phyloP scores from a whole-genome alignment of 2,113 vertebrate species.

The Mixornis gularis region DNA sequence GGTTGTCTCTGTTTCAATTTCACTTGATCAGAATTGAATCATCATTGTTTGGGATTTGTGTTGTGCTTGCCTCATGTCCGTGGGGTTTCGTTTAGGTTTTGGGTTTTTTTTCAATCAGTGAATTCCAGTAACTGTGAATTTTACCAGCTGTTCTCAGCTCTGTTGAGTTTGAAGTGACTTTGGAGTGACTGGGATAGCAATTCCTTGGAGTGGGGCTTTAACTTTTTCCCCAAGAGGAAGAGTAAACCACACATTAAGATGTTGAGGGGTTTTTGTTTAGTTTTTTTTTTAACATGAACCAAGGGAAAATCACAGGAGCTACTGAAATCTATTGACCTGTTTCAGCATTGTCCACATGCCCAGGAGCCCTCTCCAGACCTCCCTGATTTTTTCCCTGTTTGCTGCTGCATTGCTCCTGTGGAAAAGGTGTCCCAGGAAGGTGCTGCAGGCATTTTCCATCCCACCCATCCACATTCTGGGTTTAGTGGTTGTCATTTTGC shows the following conservation, averaged over 20 bases:
- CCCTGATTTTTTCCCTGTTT: neutral
- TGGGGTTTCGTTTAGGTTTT: neutral
- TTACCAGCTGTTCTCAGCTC: neutral
- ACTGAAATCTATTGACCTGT: neutral
- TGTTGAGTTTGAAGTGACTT: neutral
- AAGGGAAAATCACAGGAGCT: neutral
- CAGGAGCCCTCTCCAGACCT: neutral
- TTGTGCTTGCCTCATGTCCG: accelerated
- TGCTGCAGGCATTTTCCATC: neutral
- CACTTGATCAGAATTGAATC: neutral
- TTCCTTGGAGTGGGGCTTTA: neutral
- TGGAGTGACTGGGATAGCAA: no score
- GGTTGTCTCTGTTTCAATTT: accelerated
- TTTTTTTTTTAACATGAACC: neutral
- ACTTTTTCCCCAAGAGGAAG: neutral
- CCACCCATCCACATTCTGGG: neutral
- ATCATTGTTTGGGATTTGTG: neutral
- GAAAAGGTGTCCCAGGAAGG: neutral
- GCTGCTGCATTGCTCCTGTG: neutral
- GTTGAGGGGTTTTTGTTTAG: accelerated
- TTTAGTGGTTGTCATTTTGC: neutral
- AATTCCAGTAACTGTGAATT: neutral
- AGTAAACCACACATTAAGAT: neutral
- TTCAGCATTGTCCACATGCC: neutral
- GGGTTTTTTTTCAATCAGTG: neutral